phyloP scores from a whole-genome alignment of 2,888 invertebrate genomes.

The Xestia rhomboidea region DNA sequence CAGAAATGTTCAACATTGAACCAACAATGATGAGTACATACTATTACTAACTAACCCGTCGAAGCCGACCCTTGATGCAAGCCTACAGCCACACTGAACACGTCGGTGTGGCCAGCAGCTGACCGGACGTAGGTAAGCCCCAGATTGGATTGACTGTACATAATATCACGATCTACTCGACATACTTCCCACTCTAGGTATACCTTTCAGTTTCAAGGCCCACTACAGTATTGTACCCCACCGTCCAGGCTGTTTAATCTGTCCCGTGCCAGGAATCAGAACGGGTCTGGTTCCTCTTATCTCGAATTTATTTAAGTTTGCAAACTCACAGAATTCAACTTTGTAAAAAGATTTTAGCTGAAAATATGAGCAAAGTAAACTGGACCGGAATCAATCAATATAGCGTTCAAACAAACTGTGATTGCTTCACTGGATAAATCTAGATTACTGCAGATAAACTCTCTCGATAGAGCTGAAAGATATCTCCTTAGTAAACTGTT shows the following conservation, averaged over 20 bases:
- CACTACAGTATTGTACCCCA: neutral
- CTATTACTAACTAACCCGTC: no score
- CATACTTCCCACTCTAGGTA: neutral
- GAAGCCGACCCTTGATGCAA: neutral
- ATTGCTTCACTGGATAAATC: conserved; percentile 49
- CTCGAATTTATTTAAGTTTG: conserved; percentile 2
- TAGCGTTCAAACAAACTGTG: conserved; percentile 48
- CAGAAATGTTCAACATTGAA: no score
- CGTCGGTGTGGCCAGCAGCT: neutral
- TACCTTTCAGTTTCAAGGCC: neutral
- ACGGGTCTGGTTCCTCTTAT: no score
- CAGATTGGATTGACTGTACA: neutral
- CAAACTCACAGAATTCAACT: neutral
- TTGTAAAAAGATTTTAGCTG: neutral
- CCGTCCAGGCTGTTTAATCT: neutral
- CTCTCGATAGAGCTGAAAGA: conserved; percentile 17
- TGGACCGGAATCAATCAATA: conserved; percentile 30
- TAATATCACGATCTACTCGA: neutral
- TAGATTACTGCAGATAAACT: conserved; percentile 38
- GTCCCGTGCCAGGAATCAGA: neutral
- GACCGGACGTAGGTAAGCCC: neutral
- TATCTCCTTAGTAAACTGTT: conserved; percentile 36
- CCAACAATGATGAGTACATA: no score
- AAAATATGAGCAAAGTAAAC: conserved; percentile 28
- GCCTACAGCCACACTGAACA: neutral